Evolutionary conservation across 2,113 vertebrate genomes (phyloP).

Genomic region (Rhynchomys soricoides): DNA sequence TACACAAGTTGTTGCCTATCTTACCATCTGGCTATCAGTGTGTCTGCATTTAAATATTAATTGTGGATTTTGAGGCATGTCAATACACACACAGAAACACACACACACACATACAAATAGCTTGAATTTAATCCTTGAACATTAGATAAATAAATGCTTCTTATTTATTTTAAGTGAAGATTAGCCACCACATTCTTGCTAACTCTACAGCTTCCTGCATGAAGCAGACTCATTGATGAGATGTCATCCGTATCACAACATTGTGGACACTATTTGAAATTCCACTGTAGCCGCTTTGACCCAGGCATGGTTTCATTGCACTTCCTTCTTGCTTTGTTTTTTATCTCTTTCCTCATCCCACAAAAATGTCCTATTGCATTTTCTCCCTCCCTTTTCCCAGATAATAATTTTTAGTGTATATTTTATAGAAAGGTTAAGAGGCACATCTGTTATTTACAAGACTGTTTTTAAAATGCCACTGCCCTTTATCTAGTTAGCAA

Average conservation of each 20-base stretch:
- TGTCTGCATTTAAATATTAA: neutral
- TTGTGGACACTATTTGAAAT: neutral
- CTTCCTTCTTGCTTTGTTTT: neutral
- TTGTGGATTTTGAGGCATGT: neutral
- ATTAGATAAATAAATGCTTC: neutral
- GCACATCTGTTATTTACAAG: neutral
- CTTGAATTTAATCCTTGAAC: neutral
- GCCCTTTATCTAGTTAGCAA: neutral
- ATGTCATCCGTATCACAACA: neutral
- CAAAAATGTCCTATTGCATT: neutral
- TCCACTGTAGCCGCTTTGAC: neutral
- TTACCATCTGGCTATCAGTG: neutral
- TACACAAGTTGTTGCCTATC: neutral
- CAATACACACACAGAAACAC: neutral
- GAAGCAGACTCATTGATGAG: neutral
- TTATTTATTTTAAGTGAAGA: neutral
- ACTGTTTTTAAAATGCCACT: neutral
- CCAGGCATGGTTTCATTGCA: neutral
- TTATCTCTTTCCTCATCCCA: neutral
- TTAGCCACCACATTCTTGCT: neutral
- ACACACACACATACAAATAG: neutral
- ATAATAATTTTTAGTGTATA: neutral
- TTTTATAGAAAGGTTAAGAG: neutral
- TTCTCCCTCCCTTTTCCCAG: neutral
- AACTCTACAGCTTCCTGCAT: neutral